Conservation (phyloP, 2,888 invertebrate species). For the Hedychridium roseum region DNA sequence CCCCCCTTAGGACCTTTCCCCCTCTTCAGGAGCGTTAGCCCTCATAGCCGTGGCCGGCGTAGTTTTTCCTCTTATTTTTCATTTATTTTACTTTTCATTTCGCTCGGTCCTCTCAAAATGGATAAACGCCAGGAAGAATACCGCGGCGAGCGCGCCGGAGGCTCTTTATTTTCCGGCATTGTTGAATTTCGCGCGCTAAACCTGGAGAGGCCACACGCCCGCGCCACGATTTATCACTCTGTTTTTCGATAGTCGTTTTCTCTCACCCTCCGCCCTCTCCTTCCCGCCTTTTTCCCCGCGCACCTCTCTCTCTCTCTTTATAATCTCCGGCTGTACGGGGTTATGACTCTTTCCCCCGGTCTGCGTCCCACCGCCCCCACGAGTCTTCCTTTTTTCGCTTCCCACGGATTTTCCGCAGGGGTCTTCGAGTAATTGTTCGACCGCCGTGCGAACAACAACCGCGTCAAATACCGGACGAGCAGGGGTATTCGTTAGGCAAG, state of each 20-base stretch:
- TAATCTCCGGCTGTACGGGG: no score
- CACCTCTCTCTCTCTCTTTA: no score
- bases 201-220: conserved; percentile 25
- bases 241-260: conserved; percentile 27
- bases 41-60: background rate
- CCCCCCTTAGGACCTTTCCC: background rate
- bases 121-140: conserved; percentile 38
- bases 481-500: conserved; percentile 46
- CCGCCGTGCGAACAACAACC: conserved; percentile 41
- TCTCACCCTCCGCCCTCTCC: conserved; percentile 9
- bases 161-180: conserved; percentile 41
- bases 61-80: conserved; percentile 10
- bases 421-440: conserved; percentile 47
- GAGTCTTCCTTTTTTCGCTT: conserved; percentile 21
- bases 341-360: conserved; percentile 1
- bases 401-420: conserved; percentile 31
- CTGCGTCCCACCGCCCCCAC: conserved; percentile 3
- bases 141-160: conserved; percentile 28
- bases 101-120: conserved; percentile 24
- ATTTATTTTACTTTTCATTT: conserved; percentile 30
- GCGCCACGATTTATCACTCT: conserved; percentile 42
- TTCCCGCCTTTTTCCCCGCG: background rate
- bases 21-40: no score
- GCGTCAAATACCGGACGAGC: conserved; percentile 45
- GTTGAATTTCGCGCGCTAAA: conserved; percentile 37